Evolutionary conservation across 2,797 vertebrate species (phyloP).

Genomic region (Enteromius trimaculatus): DNA sequence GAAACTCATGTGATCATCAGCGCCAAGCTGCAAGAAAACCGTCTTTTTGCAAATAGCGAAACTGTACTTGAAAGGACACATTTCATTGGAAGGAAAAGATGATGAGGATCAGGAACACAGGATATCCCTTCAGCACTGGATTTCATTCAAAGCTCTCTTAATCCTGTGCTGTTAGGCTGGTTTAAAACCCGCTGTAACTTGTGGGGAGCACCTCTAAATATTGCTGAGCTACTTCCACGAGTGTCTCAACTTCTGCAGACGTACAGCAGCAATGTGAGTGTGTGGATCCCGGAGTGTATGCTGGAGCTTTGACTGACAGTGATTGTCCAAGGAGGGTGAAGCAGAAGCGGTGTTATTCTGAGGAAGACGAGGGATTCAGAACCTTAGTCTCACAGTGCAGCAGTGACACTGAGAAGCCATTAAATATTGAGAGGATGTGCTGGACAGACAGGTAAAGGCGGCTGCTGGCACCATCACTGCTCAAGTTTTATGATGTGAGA

Average conservation of each 20-base stretch:
- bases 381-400: slow-evolving; percentile 17
- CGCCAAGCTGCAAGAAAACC: slow-evolving; percentile 25
- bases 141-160: slow-evolving; percentile 39
- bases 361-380: slow-evolving; percentile 53
- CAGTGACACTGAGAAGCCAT: slow-evolving; percentile 45
- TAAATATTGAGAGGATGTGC: slow-evolving; percentile 45
- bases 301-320: slow-evolving; percentile 22
- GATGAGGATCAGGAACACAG: slow-evolving; percentile 23
- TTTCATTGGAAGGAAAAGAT: slow-evolving; percentile 27
- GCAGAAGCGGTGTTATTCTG: slow-evolving; percentile 29
- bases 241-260: neutral
- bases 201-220: slow-evolving; percentile 16
- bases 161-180: slow-evolving; percentile 19
- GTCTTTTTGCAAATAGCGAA: slow-evolving; percentile 1
- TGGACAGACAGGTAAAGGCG: slow-evolving; percentile 26
- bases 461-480: slow-evolving; percentile 12
- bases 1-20: slow-evolving; percentile 13
- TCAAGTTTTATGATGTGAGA: slow-evolving; percentile 31
- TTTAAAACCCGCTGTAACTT: slow-evolving; percentile 31
- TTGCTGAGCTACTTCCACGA: neutral
- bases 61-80: slow-evolving; percentile 10
- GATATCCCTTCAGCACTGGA: slow-evolving; percentile 42
- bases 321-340: slow-evolving; percentile 6
- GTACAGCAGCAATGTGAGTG: neutral
- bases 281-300: neutral